Evolutionary conservation across 2,113 vertebrate genomes (phyloP), one percentile per base, ranked within the genome.

Genomic region (Melozone crissalis): DNA sequence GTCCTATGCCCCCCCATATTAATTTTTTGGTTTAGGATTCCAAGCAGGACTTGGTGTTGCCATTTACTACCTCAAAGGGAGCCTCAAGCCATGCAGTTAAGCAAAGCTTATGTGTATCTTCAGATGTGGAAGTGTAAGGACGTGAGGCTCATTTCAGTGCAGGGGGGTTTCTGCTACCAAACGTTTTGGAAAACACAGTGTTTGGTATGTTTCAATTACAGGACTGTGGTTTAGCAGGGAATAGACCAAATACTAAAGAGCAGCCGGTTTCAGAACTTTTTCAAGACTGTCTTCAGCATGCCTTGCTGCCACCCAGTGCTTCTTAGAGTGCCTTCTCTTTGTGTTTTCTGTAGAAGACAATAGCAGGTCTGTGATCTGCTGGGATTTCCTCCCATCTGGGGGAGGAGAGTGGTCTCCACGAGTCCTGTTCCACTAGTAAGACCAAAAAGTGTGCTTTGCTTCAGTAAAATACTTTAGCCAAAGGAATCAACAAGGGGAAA

Each of bases 381-480:
- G 41, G 52, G 44, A 39, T 8, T 72, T 72, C 33, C 30, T 82
- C 12, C 26, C 14, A 54, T 23, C 9, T 47, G 3, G 5, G 8
- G 6, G 3, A 24, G 33, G 15, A 74, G 18, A 79, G 7, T n/a
- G 33, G 57, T 65, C 54, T 30, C 44, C 31, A 11, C 0, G 0
- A 54, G 12, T 39, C 11, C 41, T 76, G 10, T 82, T 75, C 23
- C 55, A 61, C 33, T 24, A 26, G 47, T 65, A 68, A 31, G 15
- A 63, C 14, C 8, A 55, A 72, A 74, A 87, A 68, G 5, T 0
- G 0, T 46, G 3, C 20, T 93, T 87, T 59, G 6, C 39, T 74
- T 33, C 17, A 47, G 7, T 22, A 30, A 82, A 84, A 74, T 67
- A 28, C 8, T 75, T 75, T 12, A 72, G 43, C 26, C 10, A 37